Evolutionary conservation across 2,888 invertebrate genomes (phyloP).

Genomic region (Aspidapion aeneum): DNA sequence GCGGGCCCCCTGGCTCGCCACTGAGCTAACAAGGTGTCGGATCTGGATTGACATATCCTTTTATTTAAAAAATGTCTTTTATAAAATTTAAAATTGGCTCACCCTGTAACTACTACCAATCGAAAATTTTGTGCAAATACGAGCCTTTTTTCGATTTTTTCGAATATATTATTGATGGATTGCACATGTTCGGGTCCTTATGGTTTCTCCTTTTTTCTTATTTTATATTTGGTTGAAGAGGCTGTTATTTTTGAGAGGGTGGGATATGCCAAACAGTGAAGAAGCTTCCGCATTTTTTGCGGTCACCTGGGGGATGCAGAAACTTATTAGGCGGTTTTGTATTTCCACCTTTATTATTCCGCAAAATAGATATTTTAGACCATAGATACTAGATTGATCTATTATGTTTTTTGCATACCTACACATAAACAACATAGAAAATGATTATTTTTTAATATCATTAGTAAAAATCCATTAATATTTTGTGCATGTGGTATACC

Average conservation of each 20-base stretch:
- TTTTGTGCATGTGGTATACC: too few species aligned
- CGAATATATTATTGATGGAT: slow-evolving; percentile 25
- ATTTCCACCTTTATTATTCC: too few species aligned
- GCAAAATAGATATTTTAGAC: too few species aligned
- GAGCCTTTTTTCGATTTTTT: slow-evolving; percentile 21
- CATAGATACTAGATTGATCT: too few species aligned
- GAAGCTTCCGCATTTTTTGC: slow-evolving; percentile 26
- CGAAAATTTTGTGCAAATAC: slow-evolving; percentile 24
- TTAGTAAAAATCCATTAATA: too few species aligned
- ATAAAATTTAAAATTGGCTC: neutral
- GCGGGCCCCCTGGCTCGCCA: too few species aligned
- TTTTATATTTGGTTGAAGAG: slow-evolving; percentile 22
- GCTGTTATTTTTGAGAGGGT: slow-evolving; percentile 19
- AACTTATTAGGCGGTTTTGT: slow-evolving; percentile 20
- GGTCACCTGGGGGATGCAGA: slow-evolving; percentile 25
- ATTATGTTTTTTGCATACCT: too few species aligned
- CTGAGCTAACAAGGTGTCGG: too few species aligned
- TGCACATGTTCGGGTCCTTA: slow-evolving; percentile 31
- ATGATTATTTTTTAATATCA: too few species aligned
- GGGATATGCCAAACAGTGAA: slow-evolving; percentile 5
- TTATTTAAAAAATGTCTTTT: too few species aligned
- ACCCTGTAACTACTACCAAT: neutral
- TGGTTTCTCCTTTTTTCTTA: slow-evolving; percentile 26
- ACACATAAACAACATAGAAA: too few species aligned
- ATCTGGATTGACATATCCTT: too few species aligned